Base-by-base conservation (phyloP, 1,140 invertebrate species). In the Pachyrhynchus sulphureomaculatus region DNA sequence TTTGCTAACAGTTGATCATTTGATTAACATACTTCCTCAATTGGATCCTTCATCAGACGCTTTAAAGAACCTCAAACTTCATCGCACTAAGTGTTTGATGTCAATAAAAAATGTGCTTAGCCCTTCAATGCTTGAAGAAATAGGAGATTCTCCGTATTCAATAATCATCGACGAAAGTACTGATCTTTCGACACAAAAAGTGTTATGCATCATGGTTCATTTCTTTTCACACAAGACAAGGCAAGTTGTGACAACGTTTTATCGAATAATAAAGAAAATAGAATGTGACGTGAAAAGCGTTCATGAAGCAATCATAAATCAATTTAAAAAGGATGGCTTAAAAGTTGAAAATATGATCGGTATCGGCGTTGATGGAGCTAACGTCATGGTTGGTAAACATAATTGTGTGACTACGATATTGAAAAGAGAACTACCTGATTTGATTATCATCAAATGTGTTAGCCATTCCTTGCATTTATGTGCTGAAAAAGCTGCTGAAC, bases 151-250 rank as follows among this genome's bases (percentile, higher is more conserved):
- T 62, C 67, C 66, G 29, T 74, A 66, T 45, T 75, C 70, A 15
- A 53, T 74, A 6, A 74, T 74, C 24, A 64, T 73, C 42, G 68
- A n/a, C 49, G 72, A 74, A 54, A 75, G 67, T 29, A 75, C 71
- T 42, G 65, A 69, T 56, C 17, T 71, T 32, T 68, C 67, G 13
- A 73, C 71, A 24, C 66, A n/a, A 72, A 41, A 74, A 67, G 60
- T 68, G 4, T 66, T 71, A 62, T 63, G 71, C 33, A 64, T 70
- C 12, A 69, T 73, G 64, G 23, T 73, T 17, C 39, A 66, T 2
- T 71, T 55, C 45, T 56, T 56, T 45, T 54, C 48, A 21, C n/a
- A 55, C 6, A 61, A 54, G 29, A 53, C n/a, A 55, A 61, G 26
- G 20, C 17, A 63, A 70, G 36, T 68, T 41, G 39, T 68, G 10